phyloP scores from a whole-genome alignment of 2,888 invertebrate genomes.

The Erpobdella octoculata region DNA sequence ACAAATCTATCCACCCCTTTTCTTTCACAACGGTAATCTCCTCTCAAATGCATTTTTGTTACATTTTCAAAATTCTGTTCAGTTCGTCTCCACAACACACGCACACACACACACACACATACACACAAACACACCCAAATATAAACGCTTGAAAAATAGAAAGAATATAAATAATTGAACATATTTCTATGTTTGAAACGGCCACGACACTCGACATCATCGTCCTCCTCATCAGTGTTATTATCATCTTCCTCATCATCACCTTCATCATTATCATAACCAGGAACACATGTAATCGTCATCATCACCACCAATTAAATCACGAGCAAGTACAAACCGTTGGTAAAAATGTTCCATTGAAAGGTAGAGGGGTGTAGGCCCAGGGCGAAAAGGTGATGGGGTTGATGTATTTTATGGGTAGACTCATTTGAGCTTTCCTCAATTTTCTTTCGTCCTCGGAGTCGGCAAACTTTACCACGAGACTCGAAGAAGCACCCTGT shows the following conservation, averaged over 20 bases:
- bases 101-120: conserved; percentile 1
- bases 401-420: conserved; percentile 30
- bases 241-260: too few species aligned
- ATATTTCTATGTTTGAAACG: not conserved
- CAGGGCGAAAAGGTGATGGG: conserved; percentile 28
- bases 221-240: not conserved
- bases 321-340: conserved; percentile 12
- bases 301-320: not conserved
- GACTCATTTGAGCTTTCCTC: conserved; percentile 33
- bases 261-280: too few species aligned
- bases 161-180: not conserved
- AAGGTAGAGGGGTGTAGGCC: conserved; percentile 18
- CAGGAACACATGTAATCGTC: too few species aligned
- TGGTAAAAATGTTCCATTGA: conserved; percentile 16
- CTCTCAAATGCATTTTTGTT: too few species aligned
- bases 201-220: not conserved
- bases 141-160: not conserved
- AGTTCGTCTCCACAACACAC: not conserved
- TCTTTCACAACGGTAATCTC: too few species aligned
- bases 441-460: conserved; percentile 98
- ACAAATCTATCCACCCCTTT: not conserved
- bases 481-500: conserved; percentile 86
- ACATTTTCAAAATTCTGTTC: too few species aligned
- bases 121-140: not conserved
- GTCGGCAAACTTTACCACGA: conserved; percentile 99